These are phyloP conservation scores for Temnopleurus reevesii DNA, from an alignment of 53 echinoderm and acorn worm species.

Conservation along the genomic window DNA sequence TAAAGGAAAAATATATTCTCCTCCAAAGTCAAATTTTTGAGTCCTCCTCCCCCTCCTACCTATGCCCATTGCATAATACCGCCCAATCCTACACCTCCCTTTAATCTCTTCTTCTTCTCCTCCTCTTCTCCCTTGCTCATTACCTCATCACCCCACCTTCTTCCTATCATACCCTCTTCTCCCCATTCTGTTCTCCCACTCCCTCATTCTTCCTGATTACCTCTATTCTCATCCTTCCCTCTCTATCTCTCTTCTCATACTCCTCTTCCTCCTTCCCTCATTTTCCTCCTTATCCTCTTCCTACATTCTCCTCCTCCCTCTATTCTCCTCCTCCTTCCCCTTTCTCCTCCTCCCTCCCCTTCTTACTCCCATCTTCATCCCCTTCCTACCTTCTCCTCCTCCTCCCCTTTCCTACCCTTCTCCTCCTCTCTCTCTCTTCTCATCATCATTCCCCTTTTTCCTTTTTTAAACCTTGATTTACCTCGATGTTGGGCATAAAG, in stretches of 20 bases:
- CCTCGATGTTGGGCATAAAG: too few species aligned
- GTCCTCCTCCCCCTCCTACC: background rate
- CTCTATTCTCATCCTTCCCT: background rate
- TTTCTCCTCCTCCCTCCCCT: background rate
- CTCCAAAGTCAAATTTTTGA: too few species aligned
- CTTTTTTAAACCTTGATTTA: too few species aligned
- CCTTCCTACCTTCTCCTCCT: too few species aligned
- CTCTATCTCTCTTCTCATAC: background rate
- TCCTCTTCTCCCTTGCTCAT: background rate
- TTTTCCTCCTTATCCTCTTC: background rate
- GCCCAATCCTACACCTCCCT: background rate
- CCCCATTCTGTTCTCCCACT: background rate
- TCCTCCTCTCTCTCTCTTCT: background rate
- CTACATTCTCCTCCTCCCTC: background rate
- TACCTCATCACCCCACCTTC: too few species aligned
- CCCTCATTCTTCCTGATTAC: too few species aligned
- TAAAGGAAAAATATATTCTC: too few species aligned
- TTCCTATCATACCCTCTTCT: background rate
- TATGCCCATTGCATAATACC: background rate
- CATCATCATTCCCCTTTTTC: too few species aligned
- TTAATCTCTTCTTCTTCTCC: background rate
- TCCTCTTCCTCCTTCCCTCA: background rate
- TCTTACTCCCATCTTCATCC: too few species aligned
- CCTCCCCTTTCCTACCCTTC: background rate
- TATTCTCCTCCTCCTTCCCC: background rate